phyloP scores from a whole-genome alignment of 2,888 invertebrate species.

The Arenicola marina region DNA sequence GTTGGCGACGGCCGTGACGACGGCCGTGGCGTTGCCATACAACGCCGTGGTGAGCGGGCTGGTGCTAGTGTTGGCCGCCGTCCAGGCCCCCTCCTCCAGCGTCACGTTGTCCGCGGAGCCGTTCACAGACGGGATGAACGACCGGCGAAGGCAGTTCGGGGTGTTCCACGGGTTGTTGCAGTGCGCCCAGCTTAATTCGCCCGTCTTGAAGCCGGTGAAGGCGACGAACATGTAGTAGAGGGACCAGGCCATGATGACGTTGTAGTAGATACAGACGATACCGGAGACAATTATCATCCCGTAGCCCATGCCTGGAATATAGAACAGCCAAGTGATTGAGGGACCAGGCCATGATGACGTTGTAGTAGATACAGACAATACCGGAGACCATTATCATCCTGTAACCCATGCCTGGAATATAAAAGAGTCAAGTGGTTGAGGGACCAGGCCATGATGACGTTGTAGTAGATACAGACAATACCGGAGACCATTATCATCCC shows the following conservation, averaged over 20 bases:
- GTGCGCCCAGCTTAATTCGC: constrained; percentile 54
- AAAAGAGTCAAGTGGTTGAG: constrained; percentile 52
- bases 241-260: constrained; percentile 60
- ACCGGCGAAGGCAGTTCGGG: constrained; percentile 16
- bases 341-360: constrained; percentile 61
- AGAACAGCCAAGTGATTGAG: no score
- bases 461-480: constrained; percentile 60
- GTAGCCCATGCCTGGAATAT: constrained; percentile 54
- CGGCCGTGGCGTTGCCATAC: constrained; percentile 5
- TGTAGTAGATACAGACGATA: constrained; percentile 60
- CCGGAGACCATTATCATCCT: constrained; percentile 59
- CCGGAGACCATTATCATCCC: constrained; percentile 59
- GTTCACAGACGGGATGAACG: no score
- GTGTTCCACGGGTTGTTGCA: constrained; percentile 59
- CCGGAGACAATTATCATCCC: constrained; percentile 59
- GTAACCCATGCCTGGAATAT: constrained; percentile 54
- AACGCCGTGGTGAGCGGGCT: neutral
- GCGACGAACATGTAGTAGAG: constrained; percentile 59
- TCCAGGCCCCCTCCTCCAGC: neutral
- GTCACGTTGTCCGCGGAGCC: no score
- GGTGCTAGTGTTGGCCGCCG: neutral
- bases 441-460: constrained; percentile 60
- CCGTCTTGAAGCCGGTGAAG: constrained; percentile 40
- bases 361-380: constrained; percentile 60
- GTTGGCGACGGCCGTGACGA: neutral